A percentile compares a stretch with the other conserved stretches of the same genome.
phyloP scores from a whole-genome alignment of 2,797 vertebrate genomes.

The Tarsius wallacei region DNA sequence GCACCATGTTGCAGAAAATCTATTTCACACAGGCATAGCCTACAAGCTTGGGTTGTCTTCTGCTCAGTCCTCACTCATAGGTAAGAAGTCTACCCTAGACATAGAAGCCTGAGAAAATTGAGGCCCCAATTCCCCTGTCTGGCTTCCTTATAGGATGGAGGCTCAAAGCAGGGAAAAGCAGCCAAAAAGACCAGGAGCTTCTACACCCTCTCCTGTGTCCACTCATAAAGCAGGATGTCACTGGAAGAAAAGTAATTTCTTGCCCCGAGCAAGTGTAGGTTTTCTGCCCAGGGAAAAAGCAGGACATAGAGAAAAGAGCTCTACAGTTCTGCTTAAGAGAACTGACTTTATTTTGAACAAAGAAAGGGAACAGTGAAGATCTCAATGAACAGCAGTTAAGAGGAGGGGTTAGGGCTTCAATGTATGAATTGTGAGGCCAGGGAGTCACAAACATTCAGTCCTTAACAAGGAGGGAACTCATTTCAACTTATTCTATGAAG shows the following conservation, averaged over 20 bases:
- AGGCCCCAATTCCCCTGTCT: rapidly evolving
- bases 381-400: neutral
- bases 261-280: rapidly evolving
- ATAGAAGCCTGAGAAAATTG: neutral
- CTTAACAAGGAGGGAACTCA: neutral
- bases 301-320: neutral
- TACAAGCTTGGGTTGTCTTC: too few relatives aligned
- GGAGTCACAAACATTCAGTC: neutral
- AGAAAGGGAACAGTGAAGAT: neutral
- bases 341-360: neutral
- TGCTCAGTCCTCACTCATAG: neutral
- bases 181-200: neutral
- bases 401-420: neutral
- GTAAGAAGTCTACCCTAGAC: neutral
- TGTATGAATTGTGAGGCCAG: neutral
- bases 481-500: neutral
- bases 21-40: neutral
- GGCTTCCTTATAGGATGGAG: neutral
- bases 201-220: neutral
- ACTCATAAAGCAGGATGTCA: neutral
- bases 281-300: neutral
- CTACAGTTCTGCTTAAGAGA: neutral
- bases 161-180: neutral
- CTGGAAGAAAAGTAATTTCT: neutral
- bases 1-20: neutral